Evolutionary conservation across 2,888 invertebrate species (phyloP).

Genomic region (Augochlorella aurata): DNA sequence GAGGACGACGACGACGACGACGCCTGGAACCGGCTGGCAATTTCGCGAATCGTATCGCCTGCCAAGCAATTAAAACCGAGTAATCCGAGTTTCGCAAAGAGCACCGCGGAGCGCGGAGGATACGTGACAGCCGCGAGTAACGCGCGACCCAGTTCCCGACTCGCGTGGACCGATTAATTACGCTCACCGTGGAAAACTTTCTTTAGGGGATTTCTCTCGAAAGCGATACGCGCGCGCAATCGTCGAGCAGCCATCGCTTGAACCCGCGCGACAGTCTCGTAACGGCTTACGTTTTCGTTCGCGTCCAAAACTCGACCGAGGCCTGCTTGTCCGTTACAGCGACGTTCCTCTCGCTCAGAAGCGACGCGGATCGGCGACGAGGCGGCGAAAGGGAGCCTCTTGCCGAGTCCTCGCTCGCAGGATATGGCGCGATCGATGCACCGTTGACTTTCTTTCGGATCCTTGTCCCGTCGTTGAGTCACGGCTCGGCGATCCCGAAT

Average conservation of each 20-base stretch:
- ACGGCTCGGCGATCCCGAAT: conserved; percentile 12
- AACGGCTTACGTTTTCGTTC: no score
- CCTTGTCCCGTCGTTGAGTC: conserved; percentile 3
- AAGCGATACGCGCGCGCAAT: conserved; percentile 35
- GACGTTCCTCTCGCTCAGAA: no score
- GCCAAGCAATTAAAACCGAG: not conserved
- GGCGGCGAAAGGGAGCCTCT: no score
- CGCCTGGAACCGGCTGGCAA: not conserved
- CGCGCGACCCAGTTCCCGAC: conserved; percentile 39
- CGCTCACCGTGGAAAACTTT: conserved; percentile 48
- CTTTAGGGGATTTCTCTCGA: conserved; percentile 49
- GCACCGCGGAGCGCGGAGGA: conserved; percentile 16
- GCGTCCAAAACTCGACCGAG: no score
- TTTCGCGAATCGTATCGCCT: not conserved
- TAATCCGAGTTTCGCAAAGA: conserved; percentile 2
- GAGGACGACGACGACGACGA: no score
- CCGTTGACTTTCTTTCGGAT: conserved; percentile 2
- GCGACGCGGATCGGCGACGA: no score
- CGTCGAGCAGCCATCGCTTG: conserved; percentile 12
- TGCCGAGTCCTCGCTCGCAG: no score
- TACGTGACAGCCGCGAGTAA: conserved; percentile 33
- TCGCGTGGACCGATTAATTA: conserved; percentile 11
- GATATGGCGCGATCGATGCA: not conserved
- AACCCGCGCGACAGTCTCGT: no score
- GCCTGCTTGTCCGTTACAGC: no score